phyloP scores from a whole-genome alignment of 1,140 invertebrate species.

The Rhyzopertha dominica region DNA sequence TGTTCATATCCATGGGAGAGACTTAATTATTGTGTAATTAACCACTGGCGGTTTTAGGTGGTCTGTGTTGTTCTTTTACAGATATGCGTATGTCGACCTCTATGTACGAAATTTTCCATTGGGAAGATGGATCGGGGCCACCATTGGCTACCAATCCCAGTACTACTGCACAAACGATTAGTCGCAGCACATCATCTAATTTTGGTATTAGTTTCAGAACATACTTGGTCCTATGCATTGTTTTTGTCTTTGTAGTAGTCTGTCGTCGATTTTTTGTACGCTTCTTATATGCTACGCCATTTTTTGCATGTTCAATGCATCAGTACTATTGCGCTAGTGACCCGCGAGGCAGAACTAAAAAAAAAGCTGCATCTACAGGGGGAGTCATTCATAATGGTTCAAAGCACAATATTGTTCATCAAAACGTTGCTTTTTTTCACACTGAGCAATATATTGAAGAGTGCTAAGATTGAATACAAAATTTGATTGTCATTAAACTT shows the following conservation, averaged over 20 bases:
- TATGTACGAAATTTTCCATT: slow-evolving; percentile 73
- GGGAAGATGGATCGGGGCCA: slow-evolving; percentile 55
- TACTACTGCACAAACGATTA: slow-evolving; percentile 16
- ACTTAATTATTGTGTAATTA: no score
- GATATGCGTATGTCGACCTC: slow-evolving; percentile 66
- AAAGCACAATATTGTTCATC: no score
- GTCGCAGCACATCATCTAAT: slow-evolving; percentile 19
- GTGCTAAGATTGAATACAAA: no score
- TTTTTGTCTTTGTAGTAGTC: slow-evolving; percentile 4
- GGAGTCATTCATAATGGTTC: no score
- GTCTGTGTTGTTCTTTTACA: slow-evolving; percentile 48
- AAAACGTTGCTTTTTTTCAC: no score
- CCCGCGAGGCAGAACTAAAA: no score
- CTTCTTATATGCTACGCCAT: not conserved
- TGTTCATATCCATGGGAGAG: no score
- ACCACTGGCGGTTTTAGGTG: no score
- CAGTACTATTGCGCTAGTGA: no score
- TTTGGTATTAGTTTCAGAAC: slow-evolving; percentile 21
- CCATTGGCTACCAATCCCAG: slow-evolving; percentile 19
- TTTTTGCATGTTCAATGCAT: slow-evolving; percentile 1
- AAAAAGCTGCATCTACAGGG: no score
- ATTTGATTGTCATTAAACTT: no score
- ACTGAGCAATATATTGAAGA: no score
- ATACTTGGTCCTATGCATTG: slow-evolving; percentile 5
- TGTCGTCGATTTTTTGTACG: slow-evolving; percentile 1